Base-by-base conservation (phyloP, 2,888 invertebrate species). In the Ypsolopha scabrella region DNA sequence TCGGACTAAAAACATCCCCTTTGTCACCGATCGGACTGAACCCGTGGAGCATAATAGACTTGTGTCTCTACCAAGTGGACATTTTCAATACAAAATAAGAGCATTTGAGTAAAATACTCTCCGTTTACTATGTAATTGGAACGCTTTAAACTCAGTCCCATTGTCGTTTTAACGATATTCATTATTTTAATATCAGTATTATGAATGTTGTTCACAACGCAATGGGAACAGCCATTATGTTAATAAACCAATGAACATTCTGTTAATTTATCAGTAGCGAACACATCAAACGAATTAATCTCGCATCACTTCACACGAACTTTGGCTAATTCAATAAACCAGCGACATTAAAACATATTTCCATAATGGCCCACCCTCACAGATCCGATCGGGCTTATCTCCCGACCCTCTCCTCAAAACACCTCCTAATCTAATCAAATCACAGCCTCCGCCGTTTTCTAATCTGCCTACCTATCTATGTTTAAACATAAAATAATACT, bases 391-490 rank as follows among this genome's bases (percentile, higher is more conserved):
- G 80, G 68, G 68, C 72, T 82, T 83, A 85, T 85, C 85, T 81
- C 73, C 77, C 77, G 66, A 67, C 75, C 80, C 76, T 24, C 24
- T 66, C 64, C 72, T 65, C 71, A 82, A 68, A 82, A 85, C 85
- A 86, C 85, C 85, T 83, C 80, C 83, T 83, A 85, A 86, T 85
- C 85, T 83, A 85, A 86, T 86, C 83, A 83, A 86, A 86, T 86
- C 85, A 73, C 85, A 83, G 81, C 80, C 82, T 85, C 85, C 80
- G 76, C 79, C 81, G 81, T 82, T 77, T 41, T 80, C 78, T 81
- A 82, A 86, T 86, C 83, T 85, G 74, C 80, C 75, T 75, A 74
- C 81, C 82, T 82, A 85, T 82, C 85, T 83, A 79, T 73, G 70
- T 76, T 75, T 72, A 79, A 79, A 80, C 81, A 78, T 81, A 76